phyloP scores from a whole-genome alignment of 2,797 vertebrate genomes.

The Tadarida brasiliensis region DNA sequence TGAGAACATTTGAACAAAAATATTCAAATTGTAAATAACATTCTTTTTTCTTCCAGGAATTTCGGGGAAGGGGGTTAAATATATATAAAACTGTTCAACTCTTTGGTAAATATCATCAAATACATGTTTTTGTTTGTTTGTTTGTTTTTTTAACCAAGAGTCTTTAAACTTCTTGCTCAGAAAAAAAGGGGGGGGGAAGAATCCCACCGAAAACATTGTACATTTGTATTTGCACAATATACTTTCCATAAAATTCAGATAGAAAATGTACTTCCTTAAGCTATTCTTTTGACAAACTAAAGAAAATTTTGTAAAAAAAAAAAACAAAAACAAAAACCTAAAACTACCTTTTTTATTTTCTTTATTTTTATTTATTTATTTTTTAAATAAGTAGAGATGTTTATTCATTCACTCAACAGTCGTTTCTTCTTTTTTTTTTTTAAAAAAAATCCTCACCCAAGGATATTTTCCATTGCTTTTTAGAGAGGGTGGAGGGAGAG shows the following conservation, averaged over 20 bases:
- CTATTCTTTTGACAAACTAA: neutral
- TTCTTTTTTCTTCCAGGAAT: neutral
- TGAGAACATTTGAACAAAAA: neutral
- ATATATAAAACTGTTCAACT: neutral
- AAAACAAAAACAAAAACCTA: no score
- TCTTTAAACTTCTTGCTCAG: neutral
- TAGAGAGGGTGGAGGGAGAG: no score
- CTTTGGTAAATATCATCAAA: neutral
- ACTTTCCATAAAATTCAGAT: neutral
- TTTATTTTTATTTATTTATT: no score
- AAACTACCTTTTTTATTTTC: no score
- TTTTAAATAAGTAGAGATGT: no score
- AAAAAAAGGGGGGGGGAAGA: no score
- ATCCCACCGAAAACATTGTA: neutral
- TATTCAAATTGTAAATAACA: neutral
- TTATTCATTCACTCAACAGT: no score
- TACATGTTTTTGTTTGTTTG: neutral
- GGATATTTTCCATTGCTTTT: no score
- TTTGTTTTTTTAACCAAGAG: neutral
- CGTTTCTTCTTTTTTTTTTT: no score
- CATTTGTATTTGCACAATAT: neutral
- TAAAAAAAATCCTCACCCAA: no score
- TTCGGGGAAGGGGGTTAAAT: neutral
- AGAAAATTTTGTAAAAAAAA: neutral
- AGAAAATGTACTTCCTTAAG: neutral